Percentiles rank a stretch among this genome's conserved stretches.
These are phyloP conservation scores for Ondatra zibethicus DNA, from an alignment of 2,113 vertebrate genomes.

Conservation along the genomic window DNA sequence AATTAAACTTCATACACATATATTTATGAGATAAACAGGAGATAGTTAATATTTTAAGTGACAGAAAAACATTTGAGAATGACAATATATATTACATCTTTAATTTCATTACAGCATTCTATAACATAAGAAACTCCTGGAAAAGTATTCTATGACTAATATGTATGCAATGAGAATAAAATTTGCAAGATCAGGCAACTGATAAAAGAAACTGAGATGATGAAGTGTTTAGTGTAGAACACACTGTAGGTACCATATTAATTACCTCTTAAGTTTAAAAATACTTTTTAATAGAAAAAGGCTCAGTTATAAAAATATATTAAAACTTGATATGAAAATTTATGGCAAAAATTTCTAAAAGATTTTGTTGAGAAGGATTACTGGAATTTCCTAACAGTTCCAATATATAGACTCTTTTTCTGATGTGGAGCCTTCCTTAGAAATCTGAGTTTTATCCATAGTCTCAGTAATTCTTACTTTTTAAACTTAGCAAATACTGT, in stretches of 20 bases:
- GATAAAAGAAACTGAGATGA: background rate
- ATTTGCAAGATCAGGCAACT: background rate
- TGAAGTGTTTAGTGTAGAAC: background rate
- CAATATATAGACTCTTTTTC: background rate
- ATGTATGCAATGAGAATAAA: background rate
- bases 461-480: background rate
- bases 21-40: background rate
- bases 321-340: background rate
- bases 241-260: background rate
- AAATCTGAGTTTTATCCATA: background rate
- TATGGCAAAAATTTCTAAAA: background rate
- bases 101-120: background rate
- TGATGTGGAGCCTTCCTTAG: background rate
- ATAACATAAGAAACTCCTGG: background rate
- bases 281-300: background rate
- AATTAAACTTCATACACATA: accelerated
- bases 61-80: background rate
- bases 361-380: background rate
- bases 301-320: background rate
- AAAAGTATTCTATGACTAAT: background rate
- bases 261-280: background rate
- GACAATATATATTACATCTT: background rate
- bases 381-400: background rate
- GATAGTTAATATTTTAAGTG: background rate
- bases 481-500: background rate